Base-by-base conservation (phyloP, 2,888 invertebrate genomes). In the Hedya salicella region DNA sequence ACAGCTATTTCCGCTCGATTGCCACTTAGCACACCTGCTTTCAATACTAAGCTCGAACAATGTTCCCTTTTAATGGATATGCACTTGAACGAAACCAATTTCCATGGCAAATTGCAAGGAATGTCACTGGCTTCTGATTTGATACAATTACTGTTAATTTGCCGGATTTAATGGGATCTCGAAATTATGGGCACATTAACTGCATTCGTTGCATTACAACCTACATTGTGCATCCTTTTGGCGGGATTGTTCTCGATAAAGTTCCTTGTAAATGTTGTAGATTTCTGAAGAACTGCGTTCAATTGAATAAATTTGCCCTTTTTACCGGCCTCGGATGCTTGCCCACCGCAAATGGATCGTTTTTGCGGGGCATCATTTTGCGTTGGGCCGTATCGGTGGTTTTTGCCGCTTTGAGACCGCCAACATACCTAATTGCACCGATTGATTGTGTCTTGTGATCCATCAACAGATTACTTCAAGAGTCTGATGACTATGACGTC, bases 361-460 rank as follows among this genome's bases (percentile, higher is more conserved):
- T 66, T 61, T 61, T 61, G 66, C 66, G 16, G 5, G 16, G 21
- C 40, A 49, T 66, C 42, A 32, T 32, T 53, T 61, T 5, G 60
- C 60, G 57, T 53, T 49, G 40, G 54, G 46, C 46, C 21, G 50
- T 52, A 64, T 59, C 25, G n/a, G 19, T 32, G 14, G 66, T 61
- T 66, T 66, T 66, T 54, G 54, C 54, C 25, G 66, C 53, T 16
- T 54, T 21, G 60, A 48, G 49, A 66, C 66, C 19, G 60, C 57
- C 50, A 57, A 46, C 36, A 13, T 62, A 62, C 67, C 70, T 71
- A 82, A 86, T 84, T 77, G 76, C 70, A 69, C 54, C 70, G 72
- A 77, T 77, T 81, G 80, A 79, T 79, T 75, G 75, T 76, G 75
- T 61, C 66, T 66, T 66, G 61, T 66, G 48, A 66, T 74, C 76